Conservation (phyloP, 2,113 vertebrate species). For the Notothenia coriiceps region DNA sequence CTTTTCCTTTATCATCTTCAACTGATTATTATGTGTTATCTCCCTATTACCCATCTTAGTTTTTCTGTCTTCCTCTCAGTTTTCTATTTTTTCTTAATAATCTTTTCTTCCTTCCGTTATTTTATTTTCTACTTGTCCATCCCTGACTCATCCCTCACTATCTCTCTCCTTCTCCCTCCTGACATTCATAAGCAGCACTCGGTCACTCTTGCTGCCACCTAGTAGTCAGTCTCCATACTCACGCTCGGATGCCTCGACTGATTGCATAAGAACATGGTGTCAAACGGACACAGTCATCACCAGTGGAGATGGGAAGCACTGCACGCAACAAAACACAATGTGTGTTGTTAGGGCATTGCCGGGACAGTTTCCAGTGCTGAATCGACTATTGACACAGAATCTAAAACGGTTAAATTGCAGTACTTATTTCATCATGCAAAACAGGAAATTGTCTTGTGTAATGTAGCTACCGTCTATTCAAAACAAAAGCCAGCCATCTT, state of each 20-base stretch:
- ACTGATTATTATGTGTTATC: constrained; percentile 4
- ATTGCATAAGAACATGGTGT: constrained; percentile 59
- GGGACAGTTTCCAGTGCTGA: neutral
- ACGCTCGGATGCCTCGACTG: constrained; percentile 47
- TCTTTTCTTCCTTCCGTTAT: neutral
- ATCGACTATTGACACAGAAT: neutral
- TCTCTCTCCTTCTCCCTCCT: neutral
- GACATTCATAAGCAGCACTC: constrained; percentile 12
- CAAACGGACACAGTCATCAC: constrained; percentile 30
- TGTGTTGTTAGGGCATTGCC: neutral
- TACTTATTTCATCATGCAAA: neutral
- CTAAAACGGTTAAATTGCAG: neutral
- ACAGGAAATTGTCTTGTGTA: neutral
- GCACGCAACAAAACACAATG: neutral
- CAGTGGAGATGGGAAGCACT: constrained; percentile 11
- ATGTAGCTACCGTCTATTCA: neutral
- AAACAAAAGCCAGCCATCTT: neutral
- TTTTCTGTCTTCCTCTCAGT: neutral
- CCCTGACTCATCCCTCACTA: neutral
- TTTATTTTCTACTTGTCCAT: neutral
- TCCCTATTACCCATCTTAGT: neutral
- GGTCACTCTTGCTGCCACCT: neutral
- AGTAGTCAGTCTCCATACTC: constrained; percentile 35
- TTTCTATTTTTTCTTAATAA: neutral
- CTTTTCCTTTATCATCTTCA: neutral